Evolutionary conservation across 2,797 vertebrate species (phyloP).

Genomic region (Taeniopygia guttata): DNA sequence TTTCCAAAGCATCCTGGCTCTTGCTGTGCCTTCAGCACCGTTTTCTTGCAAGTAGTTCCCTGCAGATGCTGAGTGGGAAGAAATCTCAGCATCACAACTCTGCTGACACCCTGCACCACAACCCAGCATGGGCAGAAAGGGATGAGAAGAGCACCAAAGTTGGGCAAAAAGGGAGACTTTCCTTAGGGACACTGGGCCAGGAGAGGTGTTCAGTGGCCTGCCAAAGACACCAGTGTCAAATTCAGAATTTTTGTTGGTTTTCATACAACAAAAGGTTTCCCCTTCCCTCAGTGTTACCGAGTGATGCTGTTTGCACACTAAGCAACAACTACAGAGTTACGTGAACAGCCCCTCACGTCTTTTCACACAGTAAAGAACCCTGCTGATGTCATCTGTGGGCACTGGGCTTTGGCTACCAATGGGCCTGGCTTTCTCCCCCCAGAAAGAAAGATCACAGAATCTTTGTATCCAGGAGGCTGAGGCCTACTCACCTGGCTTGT

Average conservation of each 20-base stretch:
- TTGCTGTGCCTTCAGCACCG: background rate
- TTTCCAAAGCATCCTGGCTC: slow-evolving; percentile 4
- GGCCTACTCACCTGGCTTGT: background rate
- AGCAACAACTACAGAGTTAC: rapidly evolving
- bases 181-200: background rate
- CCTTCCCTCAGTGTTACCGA: rapidly evolving
- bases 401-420: no score
- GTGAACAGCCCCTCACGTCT: rapidly evolving
- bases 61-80: background rate
- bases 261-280: background rate
- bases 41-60: background rate
- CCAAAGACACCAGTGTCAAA: background rate
- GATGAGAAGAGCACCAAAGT: rapidly evolving
- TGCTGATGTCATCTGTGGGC: background rate
- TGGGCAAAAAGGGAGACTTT: background rate
- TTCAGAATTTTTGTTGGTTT: background rate
- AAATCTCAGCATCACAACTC: background rate
- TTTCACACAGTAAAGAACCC: background rate
- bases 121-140: rapidly evolving
- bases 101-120: background rate
- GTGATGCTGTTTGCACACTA: background rate
- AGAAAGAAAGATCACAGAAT: no score
- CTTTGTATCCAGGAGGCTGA: background rate
- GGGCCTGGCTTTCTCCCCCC: background rate
- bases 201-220: background rate